These are phyloP conservation scores for Myopa testacea DNA, from an alignment of 2,888 invertebrate genomes.

Conservation along the genomic window DNA sequence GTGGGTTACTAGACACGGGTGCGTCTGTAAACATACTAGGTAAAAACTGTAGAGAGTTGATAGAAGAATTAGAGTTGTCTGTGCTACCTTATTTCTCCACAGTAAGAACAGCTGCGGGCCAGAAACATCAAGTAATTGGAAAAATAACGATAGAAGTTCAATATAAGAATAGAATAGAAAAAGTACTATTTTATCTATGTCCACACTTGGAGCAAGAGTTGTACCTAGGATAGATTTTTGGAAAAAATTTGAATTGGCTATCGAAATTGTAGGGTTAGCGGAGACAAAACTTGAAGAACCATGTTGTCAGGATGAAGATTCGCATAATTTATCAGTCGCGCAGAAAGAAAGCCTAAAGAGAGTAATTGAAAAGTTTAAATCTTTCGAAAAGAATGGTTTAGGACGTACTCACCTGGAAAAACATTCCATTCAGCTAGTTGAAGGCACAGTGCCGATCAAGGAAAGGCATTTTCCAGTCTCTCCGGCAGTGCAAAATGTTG, in stretches of 20 bases:
- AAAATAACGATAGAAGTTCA: background rate
- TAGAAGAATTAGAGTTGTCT: background rate
- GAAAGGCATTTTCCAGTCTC: constrained; percentile 21
- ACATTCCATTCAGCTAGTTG: background rate
- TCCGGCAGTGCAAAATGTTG: constrained; percentile 27
- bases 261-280: no score
- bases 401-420: background rate
- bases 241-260: background rate
- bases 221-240: background rate
- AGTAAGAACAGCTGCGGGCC: background rate
- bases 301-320: background rate
- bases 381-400: background rate
- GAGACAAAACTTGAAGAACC: no score
- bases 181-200: no score
- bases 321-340: no score
- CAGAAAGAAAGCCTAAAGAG: no score
- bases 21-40: constrained; percentile 32
- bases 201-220: no score
- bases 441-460: constrained; percentile 24
- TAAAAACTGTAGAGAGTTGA: constrained; percentile 12
- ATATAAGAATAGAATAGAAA: constrained; percentile 7
- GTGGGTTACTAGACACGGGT: constrained; percentile 23
- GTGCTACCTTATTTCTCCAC: background rate
- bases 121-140: background rate
- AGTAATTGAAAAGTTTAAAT: no score